Conservation (phyloP, 2,888 invertebrate genomes). For the Meghimatium bilineatum region DNA sequence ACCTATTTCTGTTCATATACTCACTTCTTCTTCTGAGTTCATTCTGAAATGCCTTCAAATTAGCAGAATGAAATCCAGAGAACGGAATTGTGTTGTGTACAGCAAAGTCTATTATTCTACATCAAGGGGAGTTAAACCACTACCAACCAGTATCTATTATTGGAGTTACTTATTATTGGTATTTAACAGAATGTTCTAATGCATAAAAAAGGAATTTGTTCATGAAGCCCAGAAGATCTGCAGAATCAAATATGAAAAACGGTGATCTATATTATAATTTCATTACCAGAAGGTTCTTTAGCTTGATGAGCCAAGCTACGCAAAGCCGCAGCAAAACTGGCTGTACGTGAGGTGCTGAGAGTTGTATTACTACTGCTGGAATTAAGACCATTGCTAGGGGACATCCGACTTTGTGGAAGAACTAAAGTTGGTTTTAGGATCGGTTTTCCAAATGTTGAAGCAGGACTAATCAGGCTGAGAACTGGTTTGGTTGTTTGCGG, state of each 20-base stretch:
- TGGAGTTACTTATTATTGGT: no score
- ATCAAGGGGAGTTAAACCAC: no score
- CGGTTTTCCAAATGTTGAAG: slow-evolving; percentile 62
- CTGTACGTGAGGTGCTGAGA: slow-evolving; percentile 80
- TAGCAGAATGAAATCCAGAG: no score
- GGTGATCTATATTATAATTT: not conserved
- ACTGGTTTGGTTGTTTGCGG: slow-evolving; percentile 55
- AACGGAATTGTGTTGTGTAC: no score
- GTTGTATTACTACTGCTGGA: slow-evolving; percentile 69
- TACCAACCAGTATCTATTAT: no score
- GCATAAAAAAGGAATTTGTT: no score
- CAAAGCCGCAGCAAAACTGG: slow-evolving; percentile 91
- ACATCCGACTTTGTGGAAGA: slow-evolving; percentile 75
- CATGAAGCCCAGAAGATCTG: not conserved
- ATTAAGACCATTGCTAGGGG: slow-evolving; percentile 67
- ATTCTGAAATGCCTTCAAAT: no score
- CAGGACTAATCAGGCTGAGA: slow-evolving; percentile 68
- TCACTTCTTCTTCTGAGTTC: no score
- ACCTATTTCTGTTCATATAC: no score
- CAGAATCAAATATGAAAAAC: not conserved
- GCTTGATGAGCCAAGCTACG: slow-evolving; percentile 94
- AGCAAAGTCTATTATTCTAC: no score
- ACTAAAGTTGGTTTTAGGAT: slow-evolving; percentile 76
- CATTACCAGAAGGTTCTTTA: slow-evolving; percentile 75
- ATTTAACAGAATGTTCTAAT: no score